Evolutionary conservation across 2,888 invertebrate species (phyloP).

Genomic region (Acanthoscelides obtectus): DNA sequence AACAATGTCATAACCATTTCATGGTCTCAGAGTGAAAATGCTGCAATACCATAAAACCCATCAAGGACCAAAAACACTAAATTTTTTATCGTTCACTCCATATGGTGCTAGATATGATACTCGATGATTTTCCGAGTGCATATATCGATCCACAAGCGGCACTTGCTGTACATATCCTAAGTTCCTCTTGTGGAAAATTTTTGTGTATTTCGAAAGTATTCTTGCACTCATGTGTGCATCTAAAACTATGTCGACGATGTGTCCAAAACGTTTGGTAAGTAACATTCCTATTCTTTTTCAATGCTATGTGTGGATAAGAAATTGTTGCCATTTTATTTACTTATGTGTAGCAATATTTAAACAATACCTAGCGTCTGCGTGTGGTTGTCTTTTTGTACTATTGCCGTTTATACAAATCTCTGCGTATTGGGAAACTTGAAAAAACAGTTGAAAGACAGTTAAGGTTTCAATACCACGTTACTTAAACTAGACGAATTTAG

Average conservation of each 20-base stretch:
- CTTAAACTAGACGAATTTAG: neutral
- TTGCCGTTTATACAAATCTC: neutral
- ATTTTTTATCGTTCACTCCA: too few species aligned
- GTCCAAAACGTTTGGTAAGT: neutral
- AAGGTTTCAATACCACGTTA: neutral
- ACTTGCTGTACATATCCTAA: too few species aligned
- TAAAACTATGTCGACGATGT: neutral
- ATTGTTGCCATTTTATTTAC: neutral
- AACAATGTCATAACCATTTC: too few species aligned
- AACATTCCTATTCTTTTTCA: neutral
- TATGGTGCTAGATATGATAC: too few species aligned
- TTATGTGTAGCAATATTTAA: neutral
- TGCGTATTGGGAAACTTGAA: neutral
- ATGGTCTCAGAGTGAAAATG: too few species aligned
- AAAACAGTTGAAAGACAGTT: neutral
- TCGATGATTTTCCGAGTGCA: too few species aligned
- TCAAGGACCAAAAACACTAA: too few species aligned
- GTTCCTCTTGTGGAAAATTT: too few species aligned
- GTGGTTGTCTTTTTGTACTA: neutral
- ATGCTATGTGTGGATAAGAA: neutral
- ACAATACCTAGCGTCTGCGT: neutral
- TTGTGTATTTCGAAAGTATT: neutral
- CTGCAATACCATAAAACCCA: too few species aligned
- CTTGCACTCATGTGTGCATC: neutral
- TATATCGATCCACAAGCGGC: too few species aligned